phyloP scores from a whole-genome alignment of 2,797 vertebrate species.

The Buphagus erythrorhynchus region DNA sequence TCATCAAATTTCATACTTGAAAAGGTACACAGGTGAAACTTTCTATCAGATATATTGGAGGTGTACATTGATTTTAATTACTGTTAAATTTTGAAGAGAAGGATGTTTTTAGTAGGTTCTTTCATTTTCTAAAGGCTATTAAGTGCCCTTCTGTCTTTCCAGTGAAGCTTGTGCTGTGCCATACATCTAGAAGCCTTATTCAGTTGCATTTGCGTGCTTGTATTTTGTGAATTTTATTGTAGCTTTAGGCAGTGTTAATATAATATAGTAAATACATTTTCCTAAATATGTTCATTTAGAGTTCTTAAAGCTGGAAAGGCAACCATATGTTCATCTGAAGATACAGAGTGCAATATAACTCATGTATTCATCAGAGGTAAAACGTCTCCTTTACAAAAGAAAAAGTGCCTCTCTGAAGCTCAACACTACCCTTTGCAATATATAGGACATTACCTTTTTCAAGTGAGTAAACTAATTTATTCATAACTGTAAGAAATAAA shows the following conservation, averaged over 20 bases:
- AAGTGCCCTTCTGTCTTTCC: not conserved
- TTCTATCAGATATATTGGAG: not conserved
- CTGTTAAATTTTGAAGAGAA: not conserved
- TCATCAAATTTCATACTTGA: not conserved
- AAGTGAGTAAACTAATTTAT: constrained; percentile 80
- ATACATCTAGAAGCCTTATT: not conserved
- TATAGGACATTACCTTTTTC: constrained; percentile 88
- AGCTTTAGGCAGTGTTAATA: not conserved
- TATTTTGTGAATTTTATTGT: not conserved
- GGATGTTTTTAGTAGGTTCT: not conserved
- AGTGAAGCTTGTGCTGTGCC: not conserved
- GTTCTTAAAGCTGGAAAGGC: constrained; percentile 82
- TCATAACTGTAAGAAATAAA: not conserved
- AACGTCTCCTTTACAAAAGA: constrained; percentile 7
- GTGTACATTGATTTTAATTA: not conserved
- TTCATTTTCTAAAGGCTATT: not conserved
- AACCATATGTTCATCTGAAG: constrained; percentile 64
- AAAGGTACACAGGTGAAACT: not conserved
- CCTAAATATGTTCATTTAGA: constrained; percentile 67
- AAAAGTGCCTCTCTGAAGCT: constrained; percentile 57
- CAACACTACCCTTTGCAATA: constrained; percentile 83
- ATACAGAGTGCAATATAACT: constrained; percentile 58
- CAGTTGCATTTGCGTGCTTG: not conserved
- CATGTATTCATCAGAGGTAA: constrained; percentile 71
- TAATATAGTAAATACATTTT: not conserved